Conservation (phyloP, 2,888 invertebrate species). For the Athalia rosae region DNA sequence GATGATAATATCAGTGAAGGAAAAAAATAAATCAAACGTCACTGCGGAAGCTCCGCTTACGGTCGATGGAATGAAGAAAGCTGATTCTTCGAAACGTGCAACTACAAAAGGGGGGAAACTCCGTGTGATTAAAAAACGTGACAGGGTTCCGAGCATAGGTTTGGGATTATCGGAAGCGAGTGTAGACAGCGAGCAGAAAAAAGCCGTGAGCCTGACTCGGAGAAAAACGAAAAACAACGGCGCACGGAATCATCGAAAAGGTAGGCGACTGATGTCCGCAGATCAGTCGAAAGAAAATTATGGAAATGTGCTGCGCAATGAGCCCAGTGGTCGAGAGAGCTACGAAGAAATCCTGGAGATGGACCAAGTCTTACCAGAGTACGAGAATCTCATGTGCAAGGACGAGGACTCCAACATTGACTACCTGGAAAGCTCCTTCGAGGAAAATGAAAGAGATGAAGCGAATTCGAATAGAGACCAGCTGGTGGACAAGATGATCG, state of each 20-base stretch:
- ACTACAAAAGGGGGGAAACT: neutral
- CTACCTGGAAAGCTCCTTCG: slow-evolving; percentile 3
- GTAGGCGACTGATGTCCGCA: slow-evolving; percentile 50
- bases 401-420: slow-evolving; percentile 10
- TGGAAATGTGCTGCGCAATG: slow-evolving; percentile 15
- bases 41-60: neutral
- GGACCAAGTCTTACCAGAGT: slow-evolving; percentile 23
- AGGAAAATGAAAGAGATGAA: slow-evolving; percentile 34
- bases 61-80: neutral
- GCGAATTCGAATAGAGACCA: slow-evolving; percentile 47
- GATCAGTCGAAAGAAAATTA: slow-evolving; percentile 38
- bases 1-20: slow-evolving; percentile 21
- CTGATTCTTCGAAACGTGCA: neutral
- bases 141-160: neutral
- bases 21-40: slow-evolving; percentile 2
- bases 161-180: neutral
- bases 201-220: slow-evolving; percentile 4
- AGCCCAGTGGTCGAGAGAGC: neutral
- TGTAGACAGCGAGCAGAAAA: neutral
- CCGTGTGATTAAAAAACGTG: neutral
- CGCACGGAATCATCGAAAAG: slow-evolving; percentile 25
- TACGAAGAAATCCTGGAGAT: slow-evolving; percentile 30
- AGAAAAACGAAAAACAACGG: neutral
- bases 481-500: slow-evolving; percentile 48
- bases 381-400: slow-evolving; percentile 41